Base-by-base conservation (phyloP, 1,140 invertebrate species). In the Heliconius congener region DNA sequence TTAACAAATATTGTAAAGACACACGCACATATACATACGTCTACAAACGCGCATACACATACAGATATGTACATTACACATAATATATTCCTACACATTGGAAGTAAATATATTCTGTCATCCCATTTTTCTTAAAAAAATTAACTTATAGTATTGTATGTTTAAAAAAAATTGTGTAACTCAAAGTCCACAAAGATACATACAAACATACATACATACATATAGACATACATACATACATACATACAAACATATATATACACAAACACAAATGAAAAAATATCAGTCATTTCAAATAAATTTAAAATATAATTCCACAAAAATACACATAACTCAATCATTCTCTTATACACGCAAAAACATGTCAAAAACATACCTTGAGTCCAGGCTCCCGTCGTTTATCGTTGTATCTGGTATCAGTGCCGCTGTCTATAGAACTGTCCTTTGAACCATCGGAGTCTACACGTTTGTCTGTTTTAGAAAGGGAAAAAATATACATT, bases 361-460 rank as follows among this genome's bases (percentile, higher is more conserved):
- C 82, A 93, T 93, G 88, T 91, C 92, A 23, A 23, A 23, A 23
- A 23, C 83, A 93, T 94, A 46, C 82, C 86, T 66, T 66, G 60
- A 66, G 60, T 23, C 77, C 85, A 71, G 89, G 87, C 3, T 90
- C 93, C 78, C 86, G 86, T 79, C 91, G 79, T 74, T 90, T 94
- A 77, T 93, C 92, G 19, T 89, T 87, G 77, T 93, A 95, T 16
- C 96, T 90, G 66, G 96, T 96, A 91, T 97, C 97, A 23, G 97
- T 97, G 8, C 97, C 97, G 84, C 97, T 98, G 87, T 98, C 97
- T 60, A 98, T 96, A 0, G 97, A 98, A 84, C 97, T 98, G 83
- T 98, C 97, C 88, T 98, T 97, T 11, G 97, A 97, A 4, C 95
- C 96, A 83, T 97, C 97, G 0, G 96, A 96, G 82, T 97, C 97